A percentile compares a stretch with the other conserved stretches of the same genome.
These are phyloP conservation scores for Jacana jacana DNA, from an alignment of 2,113 vertebrate genomes.

Conservation along the genomic window DNA sequence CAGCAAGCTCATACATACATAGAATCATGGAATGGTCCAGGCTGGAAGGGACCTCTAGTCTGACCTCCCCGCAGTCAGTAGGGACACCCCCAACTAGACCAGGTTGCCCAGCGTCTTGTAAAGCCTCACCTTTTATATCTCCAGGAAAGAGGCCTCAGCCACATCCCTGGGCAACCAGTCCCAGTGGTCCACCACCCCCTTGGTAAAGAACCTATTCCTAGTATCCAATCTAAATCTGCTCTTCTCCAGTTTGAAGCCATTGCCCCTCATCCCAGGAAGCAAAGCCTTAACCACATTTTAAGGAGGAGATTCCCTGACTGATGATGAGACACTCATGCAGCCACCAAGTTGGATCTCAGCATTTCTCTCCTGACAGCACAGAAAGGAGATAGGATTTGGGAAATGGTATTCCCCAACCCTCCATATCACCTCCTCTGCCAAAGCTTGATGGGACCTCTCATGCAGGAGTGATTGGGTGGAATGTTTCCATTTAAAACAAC, in stretches of 20 bases:
- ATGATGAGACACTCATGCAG: not conserved
- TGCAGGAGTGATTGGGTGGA: not conserved
- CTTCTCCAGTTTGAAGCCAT: too few relatives aligned
- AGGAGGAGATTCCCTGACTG: not conserved
- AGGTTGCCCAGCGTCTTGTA: too few relatives aligned
- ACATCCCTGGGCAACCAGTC: too few relatives aligned
- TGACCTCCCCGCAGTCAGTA: too few relatives aligned
- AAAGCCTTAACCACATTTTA: not conserved
- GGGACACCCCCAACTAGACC: too few relatives aligned
- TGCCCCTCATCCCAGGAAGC: not conserved
- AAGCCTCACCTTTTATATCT: too few relatives aligned
- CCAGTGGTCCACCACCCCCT: too few relatives aligned
- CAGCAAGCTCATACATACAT: not conserved
- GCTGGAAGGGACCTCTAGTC: too few relatives aligned
- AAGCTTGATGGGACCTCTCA: not conserved
- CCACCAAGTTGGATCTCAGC: not conserved
- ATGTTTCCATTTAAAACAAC: not conserved
- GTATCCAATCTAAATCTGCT: too few relatives aligned
- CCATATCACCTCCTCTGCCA: not conserved
- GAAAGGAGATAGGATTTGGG: fast-evolving
- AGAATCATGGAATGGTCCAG: too few relatives aligned
- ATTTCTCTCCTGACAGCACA: not conserved
- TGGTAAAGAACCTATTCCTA: too few relatives aligned
- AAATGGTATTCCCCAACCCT: not conserved
- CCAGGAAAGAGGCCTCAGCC: too few relatives aligned